Conservation (phyloP, 2,797 vertebrate species). For the Myiotriccus ornatus region DNA sequence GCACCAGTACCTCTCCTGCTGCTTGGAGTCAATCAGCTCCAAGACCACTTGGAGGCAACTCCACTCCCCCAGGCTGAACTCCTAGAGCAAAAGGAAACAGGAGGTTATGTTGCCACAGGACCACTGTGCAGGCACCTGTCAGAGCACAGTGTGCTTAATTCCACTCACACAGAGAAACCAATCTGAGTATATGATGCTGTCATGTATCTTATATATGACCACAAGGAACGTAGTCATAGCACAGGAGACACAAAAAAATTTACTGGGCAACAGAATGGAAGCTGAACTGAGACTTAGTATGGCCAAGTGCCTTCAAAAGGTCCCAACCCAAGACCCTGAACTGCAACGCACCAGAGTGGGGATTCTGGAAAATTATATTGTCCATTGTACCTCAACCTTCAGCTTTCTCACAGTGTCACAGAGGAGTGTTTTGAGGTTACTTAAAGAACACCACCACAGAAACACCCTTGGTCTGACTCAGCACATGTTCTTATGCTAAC, state of each 20-base stretch:
- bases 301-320: neutral
- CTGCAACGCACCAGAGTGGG: neutral
- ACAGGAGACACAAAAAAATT: neutral
- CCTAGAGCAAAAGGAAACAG: slow-evolving; percentile 70
- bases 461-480: neutral
- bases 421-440: rapidly evolving
- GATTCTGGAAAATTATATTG: neutral
- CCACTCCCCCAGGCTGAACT: slow-evolving; percentile 92
- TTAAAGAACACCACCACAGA: neutral
- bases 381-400: neutral
- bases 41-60: slow-evolving; percentile 94
- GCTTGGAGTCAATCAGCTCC: slow-evolving; percentile 89
- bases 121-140: neutral
- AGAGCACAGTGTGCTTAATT: neutral
- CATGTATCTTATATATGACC: neutral
- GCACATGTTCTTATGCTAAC: neutral
- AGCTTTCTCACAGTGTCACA: neutral
- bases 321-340: neutral
- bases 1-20: slow-evolving; percentile 93
- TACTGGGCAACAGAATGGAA: neutral
- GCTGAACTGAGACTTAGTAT: neutral
- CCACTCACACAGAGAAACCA: neutral
- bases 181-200: neutral
- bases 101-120: neutral
- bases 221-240: neutral